A percentile compares a stretch with the other conserved stretches of the same genome.
These are phyloP conservation scores for Amphiprion percula DNA, from an alignment of 2,113 vertebrate genomes.

Conservation along the genomic window DNA sequence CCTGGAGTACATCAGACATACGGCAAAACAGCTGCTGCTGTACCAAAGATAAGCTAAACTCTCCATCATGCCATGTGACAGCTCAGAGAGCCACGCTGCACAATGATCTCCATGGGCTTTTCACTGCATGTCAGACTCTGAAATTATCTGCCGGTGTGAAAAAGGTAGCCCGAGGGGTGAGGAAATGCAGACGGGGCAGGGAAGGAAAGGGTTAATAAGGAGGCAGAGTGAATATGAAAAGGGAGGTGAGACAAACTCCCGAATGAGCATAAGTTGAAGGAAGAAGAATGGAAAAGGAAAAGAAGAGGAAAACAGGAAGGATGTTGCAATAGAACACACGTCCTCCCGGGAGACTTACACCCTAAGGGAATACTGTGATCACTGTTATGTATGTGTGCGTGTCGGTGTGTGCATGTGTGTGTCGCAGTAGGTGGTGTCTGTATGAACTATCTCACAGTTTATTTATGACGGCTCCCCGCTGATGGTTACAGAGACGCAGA, in stretches of 20 bases:
- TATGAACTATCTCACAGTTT: conserved; percentile 78
- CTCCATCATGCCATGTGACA: conserved; percentile 74
- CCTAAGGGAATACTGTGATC: conserved; percentile 73
- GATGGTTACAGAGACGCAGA: conserved; percentile 49
- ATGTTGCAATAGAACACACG: conserved; percentile 53
- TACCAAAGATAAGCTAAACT: conserved; percentile 69
- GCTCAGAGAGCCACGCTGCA: conserved; percentile 62
- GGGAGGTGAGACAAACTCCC: conserved; percentile 54
- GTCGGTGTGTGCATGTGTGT: conserved; percentile 18
- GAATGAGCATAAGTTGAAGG: conserved; percentile 44
- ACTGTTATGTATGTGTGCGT: conserved; percentile 38
- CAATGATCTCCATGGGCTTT: conserved; percentile 74
- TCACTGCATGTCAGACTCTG: conserved; percentile 61
- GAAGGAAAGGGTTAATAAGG: conserved; percentile 59
- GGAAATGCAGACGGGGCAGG: conserved; percentile 9
- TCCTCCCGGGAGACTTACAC: conserved; percentile 62
- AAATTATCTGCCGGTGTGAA: conserved; percentile 72
- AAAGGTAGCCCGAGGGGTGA: conserved; percentile 60
- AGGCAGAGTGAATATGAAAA: conserved; percentile 45
- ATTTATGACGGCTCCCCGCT: conserved; percentile 76
- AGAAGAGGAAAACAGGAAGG: conserved; percentile 51
- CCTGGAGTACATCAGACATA: conserved; percentile 70
- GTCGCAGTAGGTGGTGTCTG: conserved; percentile 69
- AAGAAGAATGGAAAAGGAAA: conserved; percentile 2
- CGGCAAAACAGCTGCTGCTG: conserved; percentile 70